phyloP scores from a whole-genome alignment of 2,888 invertebrate genomes.

The Lasioglossum vierecki region DNA sequence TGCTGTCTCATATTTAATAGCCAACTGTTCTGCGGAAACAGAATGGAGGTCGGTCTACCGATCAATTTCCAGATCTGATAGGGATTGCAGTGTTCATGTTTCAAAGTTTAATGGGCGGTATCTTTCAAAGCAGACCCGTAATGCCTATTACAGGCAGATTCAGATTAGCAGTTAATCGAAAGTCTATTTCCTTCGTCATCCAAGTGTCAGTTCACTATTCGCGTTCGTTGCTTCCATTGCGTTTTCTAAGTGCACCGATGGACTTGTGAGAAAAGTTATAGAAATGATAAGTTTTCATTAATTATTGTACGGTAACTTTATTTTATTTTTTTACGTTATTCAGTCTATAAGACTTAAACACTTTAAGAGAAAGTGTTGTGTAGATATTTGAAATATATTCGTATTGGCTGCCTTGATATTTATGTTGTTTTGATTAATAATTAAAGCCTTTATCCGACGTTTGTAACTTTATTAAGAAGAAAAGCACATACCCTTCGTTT shows the following conservation, averaged over 20 bases:
- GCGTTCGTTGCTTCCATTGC: neutral
- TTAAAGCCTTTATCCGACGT: neutral
- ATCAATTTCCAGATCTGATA: slow-evolving; percentile 2
- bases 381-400: neutral
- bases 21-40: neutral
- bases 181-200: slow-evolving; percentile 7
- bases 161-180: slow-evolving; percentile 10
- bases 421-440: neutral
- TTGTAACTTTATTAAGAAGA: slow-evolving; percentile 23
- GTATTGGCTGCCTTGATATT: neutral
- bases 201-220: neutral
- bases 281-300: neutral
- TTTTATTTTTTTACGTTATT: neutral
- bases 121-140: neutral
- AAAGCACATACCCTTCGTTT: slow-evolving; percentile 91
- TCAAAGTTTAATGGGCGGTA: neutral
- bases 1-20: neutral
- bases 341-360: neutral
- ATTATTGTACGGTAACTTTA: neutral
- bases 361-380: neutral
- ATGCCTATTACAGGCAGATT: neutral
- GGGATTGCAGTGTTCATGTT: slow-evolving; percentile 1
- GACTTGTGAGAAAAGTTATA: neutral
- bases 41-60: neutral
- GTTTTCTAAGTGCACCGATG: neutral